Evolutionary conservation across 2,797 vertebrate genomes (phyloP), one percentile per base, ranked within the genome.

Genomic region (Dendrocincla fuliginosa): DNA sequence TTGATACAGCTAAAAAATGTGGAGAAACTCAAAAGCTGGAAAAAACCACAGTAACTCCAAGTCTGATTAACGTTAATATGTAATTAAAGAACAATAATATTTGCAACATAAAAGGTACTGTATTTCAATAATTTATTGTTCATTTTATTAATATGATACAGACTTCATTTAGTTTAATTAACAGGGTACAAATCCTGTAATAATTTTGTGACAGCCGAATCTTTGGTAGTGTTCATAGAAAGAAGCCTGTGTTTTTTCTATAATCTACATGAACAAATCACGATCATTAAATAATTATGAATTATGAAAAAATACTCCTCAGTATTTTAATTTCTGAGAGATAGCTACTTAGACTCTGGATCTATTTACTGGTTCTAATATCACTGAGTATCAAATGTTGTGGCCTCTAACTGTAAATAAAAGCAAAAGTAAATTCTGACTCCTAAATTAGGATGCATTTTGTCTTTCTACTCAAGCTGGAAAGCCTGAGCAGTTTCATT

Each of bases 1-100:
- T 93, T 93, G 87, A 93, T 93, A 74, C 9, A 84, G 57, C 68
- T 55, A 65, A 52, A 85, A 94, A 85, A 69, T 44, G 44, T 80
- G 23, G 35, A 80, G 71, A 85, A 83, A 77, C 13, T 47, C 55
- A 84, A 82, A 93, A 93, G 60, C 64, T 83, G 35, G 32, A 13
- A 71, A 90, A 57, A 35, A 1, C 5, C 13, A 55, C n/a, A 81
- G 37, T 77, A 81, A 61, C 23, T 65, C 9, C 7, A 69, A 82
- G 15, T 9, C 16, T 92, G 68, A 68, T 73, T 75, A 61, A 53
- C 61, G 13, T 24, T 60, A 67, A 35, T 53, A 44, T 39, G 19
- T 35, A 77, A 82, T 84, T 89, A 50, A 55, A 78, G 57, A 28
- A 5, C 13, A 85, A 80, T 77, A 87, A 47, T 67, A 67, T 70